Base-by-base conservation (phyloP, 2,113 vertebrate genomes). In the Taxidea taxus region DNA sequence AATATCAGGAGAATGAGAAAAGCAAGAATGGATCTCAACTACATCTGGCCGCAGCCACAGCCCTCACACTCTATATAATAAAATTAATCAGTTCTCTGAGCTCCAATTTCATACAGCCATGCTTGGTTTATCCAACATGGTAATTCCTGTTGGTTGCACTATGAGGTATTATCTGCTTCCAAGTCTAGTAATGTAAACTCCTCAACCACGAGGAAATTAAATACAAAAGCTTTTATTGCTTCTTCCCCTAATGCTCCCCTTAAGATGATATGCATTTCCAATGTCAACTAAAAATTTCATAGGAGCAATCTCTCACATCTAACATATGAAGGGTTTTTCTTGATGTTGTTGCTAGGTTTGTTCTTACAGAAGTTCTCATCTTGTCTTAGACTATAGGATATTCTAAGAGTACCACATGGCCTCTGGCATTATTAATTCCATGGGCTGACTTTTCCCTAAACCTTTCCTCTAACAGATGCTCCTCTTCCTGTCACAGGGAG, bases 201-300 rank as follows among this genome's bases (percentile, higher is more conserved):
- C 68, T 56, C 85, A 85, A 85, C 72, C 81, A 97, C 58, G 81
- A 87, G 86, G 66, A 95, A 97, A 96, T 60, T 87, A 90, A 91
- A 75, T 56, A 70, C 37, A 70, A 92, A 82, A 96, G 64, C 37
- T 93, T 78, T 96, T 93, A 66, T 64, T 90, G 64, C 27, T 37
- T 86, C 13, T 80, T 75, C 51, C 49, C 15, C 37, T 75, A 72
- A 77, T 2, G 20, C 25, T 72, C 87, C 34, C 37, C 77, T 27
- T 75, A 56, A 94, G 74, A 77, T 49, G 75, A 77, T 54, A 95
- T 12, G 29, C 37, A 96, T 90, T 82, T 90, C 74, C 72, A 92
- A 70, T 47, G 20, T 82, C 86, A 90, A n/a, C 49, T 62, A 90
- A 83, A 51, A 87, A 82, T 96, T 81, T 83, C 56, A 82, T 39